Conservation (phyloP, 1,140 invertebrate species). For the Anthonomus grandis region DNA sequence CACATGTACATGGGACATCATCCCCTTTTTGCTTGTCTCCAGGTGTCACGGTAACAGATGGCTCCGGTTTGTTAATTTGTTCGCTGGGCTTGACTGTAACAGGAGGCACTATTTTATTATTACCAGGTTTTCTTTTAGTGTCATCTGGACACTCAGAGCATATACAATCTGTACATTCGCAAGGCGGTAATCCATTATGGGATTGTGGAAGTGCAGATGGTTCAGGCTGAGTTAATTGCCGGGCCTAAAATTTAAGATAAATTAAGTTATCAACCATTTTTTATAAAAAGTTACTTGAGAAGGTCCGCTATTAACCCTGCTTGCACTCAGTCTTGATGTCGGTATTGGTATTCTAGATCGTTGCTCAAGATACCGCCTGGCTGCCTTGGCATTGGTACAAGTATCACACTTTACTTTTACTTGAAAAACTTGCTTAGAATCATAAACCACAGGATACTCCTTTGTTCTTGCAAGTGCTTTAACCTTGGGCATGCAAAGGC, state of each 20-base stretch:
- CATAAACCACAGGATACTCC: constrained; percentile 19
- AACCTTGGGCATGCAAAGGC: constrained; percentile 25
- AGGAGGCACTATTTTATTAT: too few species aligned
- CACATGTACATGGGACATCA: too few species aligned
- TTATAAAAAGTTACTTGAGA: too few species aligned
- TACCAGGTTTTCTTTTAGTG: not conserved
- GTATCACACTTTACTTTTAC: constrained; percentile 17
- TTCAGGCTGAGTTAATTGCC: too few species aligned
- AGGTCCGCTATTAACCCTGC: not conserved
- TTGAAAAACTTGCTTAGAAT: constrained; percentile 29
- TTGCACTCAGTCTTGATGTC: constrained; percentile 14
- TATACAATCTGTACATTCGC: constrained; percentile 21
- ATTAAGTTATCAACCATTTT: too few species aligned
- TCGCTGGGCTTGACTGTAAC: too few species aligned
- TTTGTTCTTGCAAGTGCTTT: constrained; percentile 17
- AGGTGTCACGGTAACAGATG: too few species aligned
- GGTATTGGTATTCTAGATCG: constrained; percentile 27
- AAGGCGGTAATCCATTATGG: too few species aligned
- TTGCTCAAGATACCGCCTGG: constrained; percentile 9
- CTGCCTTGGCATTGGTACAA: constrained; percentile 21
- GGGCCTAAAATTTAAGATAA: too few species aligned
- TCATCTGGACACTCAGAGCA: constrained; percentile 22
- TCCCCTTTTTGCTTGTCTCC: too few species aligned
- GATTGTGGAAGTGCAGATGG: not conserved
- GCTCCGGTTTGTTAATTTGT: too few species aligned